A percentile compares a stretch with the other conserved stretches of the same genome.
These are phyloP conservation scores for Cryptocephalus moraei DNA, from an alignment of 2,888 invertebrate genomes.

Conservation along the genomic window DNA sequence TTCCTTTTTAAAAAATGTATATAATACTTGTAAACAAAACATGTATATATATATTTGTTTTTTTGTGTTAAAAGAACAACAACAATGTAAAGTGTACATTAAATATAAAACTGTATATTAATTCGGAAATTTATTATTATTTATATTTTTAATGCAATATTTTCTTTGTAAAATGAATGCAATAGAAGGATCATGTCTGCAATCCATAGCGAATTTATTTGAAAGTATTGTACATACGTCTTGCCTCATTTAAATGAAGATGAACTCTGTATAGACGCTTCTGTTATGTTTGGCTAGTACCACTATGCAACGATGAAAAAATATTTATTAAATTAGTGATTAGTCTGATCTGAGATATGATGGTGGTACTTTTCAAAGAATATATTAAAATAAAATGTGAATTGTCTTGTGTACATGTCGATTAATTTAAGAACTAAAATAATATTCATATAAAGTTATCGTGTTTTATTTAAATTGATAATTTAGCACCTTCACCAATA, in stretches of 20 bases:
- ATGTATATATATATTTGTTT: conserved; percentile 17
- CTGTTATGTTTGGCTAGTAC: conserved; percentile 15
- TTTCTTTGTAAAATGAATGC: background rate
- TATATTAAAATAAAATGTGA: conserved; percentile 27
- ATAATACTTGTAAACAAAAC: conserved; percentile 16
- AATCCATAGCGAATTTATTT: conserved; percentile 3
- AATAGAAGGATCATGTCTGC: background rate
- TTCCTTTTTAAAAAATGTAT: conserved; percentile 17
- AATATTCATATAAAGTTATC: conserved; percentile 30
- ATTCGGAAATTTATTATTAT: background rate
- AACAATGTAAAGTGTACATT: conserved; percentile 20
- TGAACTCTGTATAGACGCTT: conserved; percentile 10
- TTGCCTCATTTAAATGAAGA: background rate
- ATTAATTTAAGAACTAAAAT: conserved; percentile 37
- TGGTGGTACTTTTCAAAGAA: conserved; percentile 16
- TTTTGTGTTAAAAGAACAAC: conserved; percentile 11
- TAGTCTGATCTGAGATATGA: background rate
- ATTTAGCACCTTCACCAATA: no score
- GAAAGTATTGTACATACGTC: conserved; percentile 4
- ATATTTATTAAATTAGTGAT: conserved; percentile 6
- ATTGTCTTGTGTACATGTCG: conserved; percentile 39
- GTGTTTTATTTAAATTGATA: background rate
- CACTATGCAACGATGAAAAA: conserved; percentile 3
- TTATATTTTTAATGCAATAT: no score
- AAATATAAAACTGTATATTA: conserved; percentile 2